phyloP scores from a whole-genome alignment of 2,888 invertebrate genomes.

The Tiphia femorata region DNA sequence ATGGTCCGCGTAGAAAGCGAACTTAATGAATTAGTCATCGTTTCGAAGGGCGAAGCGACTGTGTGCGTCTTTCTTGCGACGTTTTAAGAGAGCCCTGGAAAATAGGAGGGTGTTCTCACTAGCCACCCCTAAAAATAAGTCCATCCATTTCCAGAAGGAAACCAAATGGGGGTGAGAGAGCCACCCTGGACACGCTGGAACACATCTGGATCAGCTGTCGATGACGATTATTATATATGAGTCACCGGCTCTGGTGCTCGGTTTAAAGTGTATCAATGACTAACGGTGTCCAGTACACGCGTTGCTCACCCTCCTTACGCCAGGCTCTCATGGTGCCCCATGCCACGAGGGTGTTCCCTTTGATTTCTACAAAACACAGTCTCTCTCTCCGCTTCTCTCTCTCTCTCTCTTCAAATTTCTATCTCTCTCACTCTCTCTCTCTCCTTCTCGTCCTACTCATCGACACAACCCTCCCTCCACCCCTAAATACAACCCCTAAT shows the following conservation, averaged over 20 bases:
- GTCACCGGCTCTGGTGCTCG: constrained; percentile 53
- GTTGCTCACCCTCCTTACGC: background rate
- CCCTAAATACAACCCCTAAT: constrained; percentile 33
- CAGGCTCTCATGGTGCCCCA: constrained; percentile 11
- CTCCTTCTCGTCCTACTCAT: background rate
- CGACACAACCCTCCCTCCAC: background rate
- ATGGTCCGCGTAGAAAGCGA: constrained; percentile 10
- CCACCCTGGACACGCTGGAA: no score
- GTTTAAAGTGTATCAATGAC: constrained; percentile 64
- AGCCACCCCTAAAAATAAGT: no score
- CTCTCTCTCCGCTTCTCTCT: background rate
- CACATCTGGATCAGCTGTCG: constrained; percentile 61
- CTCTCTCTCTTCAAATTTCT: constrained; percentile 9
- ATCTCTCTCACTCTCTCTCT: constrained; percentile 7
- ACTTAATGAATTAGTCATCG: constrained; percentile 56
- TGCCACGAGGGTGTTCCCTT: no score
- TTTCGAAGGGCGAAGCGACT: constrained; percentile 30
- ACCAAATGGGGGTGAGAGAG: no score
- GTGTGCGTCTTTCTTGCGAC: constrained; percentile 17
- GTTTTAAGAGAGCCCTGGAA: background rate
- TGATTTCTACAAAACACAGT: background rate
- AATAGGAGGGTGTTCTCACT: background rate
- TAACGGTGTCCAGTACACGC: constrained; percentile 51
- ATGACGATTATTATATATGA: constrained; percentile 62
- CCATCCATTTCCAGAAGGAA: no score